These are phyloP conservation scores for Nephrotoma guestfalica DNA, from an alignment of 2,888 invertebrate species.

Conservation along the genomic window DNA sequence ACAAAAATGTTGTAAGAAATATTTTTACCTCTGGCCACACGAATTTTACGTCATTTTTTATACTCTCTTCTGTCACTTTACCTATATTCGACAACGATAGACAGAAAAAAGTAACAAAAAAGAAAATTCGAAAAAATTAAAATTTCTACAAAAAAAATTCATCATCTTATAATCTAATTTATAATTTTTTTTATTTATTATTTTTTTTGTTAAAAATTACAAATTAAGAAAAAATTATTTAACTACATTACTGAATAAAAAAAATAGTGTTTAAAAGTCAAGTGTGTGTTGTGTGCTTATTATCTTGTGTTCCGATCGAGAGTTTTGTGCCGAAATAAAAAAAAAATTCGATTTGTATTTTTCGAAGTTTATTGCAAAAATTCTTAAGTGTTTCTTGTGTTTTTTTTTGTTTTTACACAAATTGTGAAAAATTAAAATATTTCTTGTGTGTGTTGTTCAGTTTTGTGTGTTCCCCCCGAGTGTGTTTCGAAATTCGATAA, in stretches of 20 bases:
- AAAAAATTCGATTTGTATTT: neutral
- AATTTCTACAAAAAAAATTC: neutral
- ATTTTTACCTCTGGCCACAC: neutral
- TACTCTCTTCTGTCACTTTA: conserved; percentile 3
- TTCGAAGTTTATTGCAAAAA: neutral
- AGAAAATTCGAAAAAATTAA: neutral
- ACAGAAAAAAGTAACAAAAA: neutral
- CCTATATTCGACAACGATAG: conserved; percentile 1
- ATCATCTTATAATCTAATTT: neutral
- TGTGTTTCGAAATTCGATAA: neutral
- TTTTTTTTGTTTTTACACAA: neutral
- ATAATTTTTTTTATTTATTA: neutral
- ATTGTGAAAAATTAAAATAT: neutral
- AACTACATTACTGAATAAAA: neutral
- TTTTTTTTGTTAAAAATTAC: neutral
- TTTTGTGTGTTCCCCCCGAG: neutral
- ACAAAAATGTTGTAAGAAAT: neutral
- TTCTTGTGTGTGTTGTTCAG: neutral
- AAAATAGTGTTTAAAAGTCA: neutral
- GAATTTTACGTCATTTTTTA: neutral
- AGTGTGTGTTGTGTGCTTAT: neutral
- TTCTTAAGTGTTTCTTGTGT: neutral
- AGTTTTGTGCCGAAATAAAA: neutral
- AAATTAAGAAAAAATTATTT: neutral
- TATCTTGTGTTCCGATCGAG: neutral